Conservation (phyloP, 2,113 vertebrate genomes). For the Otis tarda region DNA sequence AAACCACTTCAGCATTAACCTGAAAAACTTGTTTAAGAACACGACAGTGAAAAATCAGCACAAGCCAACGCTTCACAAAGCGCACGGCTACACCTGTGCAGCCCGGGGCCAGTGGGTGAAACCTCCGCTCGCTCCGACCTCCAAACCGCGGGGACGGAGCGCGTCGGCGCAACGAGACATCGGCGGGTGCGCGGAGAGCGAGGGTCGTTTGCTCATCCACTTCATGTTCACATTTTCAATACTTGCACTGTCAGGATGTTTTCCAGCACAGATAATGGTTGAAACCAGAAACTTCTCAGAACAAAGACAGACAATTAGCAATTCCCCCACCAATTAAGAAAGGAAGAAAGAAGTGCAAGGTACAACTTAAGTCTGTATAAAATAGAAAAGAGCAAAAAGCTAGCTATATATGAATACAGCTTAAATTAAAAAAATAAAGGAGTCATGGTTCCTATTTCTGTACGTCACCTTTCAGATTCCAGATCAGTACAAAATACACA, state of each 20-base stretch:
- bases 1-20: background rate
- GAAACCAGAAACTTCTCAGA: background rate
- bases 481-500: background rate
- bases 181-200: background rate
- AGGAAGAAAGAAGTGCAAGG: background rate
- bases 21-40: constrained; percentile 21
- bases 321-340: background rate
- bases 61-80: background rate
- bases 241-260: background rate
- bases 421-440: background rate
- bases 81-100: accelerated
- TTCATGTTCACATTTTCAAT: background rate
- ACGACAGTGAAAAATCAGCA: background rate
- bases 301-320: background rate
- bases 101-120: background rate
- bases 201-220: background rate
- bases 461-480: background rate
- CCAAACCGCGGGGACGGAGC: accelerated
- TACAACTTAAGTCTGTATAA: background rate
- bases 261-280: background rate
- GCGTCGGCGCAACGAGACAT: background rate
- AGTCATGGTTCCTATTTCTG: background rate
- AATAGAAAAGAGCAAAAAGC: background rate
- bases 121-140: background rate
- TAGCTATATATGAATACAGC: background rate